Evolutionary conservation across 2,888 invertebrate species (phyloP), one percentile per base, ranked within the genome.

Genomic region (Epistrophella euchroma): DNA sequence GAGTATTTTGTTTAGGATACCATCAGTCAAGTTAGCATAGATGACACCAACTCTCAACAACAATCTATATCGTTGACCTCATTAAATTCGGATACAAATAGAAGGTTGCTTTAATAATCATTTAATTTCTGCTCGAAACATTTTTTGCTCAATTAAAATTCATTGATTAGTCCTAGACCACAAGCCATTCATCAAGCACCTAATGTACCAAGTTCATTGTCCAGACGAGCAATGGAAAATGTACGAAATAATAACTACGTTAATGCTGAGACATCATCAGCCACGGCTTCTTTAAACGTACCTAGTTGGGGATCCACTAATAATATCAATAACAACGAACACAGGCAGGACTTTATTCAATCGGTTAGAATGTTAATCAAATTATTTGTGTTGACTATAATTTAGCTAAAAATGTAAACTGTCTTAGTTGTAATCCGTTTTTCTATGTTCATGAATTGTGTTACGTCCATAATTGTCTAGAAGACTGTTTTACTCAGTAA

Each of bases 1-100:
- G 15, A 47, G 40, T 80, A 55, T 72, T 64, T 88, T 71, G 80
- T 80, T 64, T 88, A 91, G 91, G 90, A 90, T 88, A 83, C 88
- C 88, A 87, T 88, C 89, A 89, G 89, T 88, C 89, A 88, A 66
- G 79, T 77, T 88, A 90, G 89, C 85, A 10, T 89, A 88, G 90
- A 90, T 78, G 90, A 89, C 88, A 88, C 88, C 86, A 89, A 89
- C 87, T 88, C 90, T n/a, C n/a, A n/a, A 89, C 88, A 89, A 89
- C 88, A 88, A 77, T 88, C 88, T 13, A 64, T 77, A 81, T 88
- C 90, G 88, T 84, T 89, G 88, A 87, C 88, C 80, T 88, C 88
- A 55, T 87, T 89, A 77, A 88, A 88, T 58, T 87, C 86, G 81
- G 81, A 86, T 17, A 64, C 64, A 45, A 43, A 25, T 47, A 50